Percentiles rank a stretch among this genome's conserved stretches.
Evolutionary conservation across 2,888 invertebrate species (phyloP).

Genomic region (Hyposoter didymator): DNA sequence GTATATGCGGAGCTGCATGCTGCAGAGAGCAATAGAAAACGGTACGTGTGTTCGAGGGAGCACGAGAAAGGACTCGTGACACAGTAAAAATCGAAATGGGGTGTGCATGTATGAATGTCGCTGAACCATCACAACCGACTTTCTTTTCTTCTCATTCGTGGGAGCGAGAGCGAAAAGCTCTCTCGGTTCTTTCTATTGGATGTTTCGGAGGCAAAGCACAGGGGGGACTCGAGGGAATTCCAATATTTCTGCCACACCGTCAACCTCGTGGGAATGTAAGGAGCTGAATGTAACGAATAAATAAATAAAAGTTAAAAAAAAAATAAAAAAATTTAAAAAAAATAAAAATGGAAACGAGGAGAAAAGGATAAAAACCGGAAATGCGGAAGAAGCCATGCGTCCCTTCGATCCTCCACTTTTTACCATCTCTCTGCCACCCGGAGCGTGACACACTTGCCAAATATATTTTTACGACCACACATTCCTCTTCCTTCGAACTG

Average conservation of each 20-base stretch:
- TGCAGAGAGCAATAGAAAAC: not conserved
- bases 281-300: conserved; percentile 52
- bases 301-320: conserved; percentile 33
- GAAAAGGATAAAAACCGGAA: conserved; percentile 35
- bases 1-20: not conserved
- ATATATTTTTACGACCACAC: conserved; percentile 24
- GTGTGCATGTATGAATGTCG: conserved; percentile 39
- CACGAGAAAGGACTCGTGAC: conserved; percentile 34
- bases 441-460: conserved; percentile 65
- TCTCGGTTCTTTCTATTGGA: conserved; percentile 38
- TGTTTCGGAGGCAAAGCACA: conserved; percentile 56
- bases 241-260: conserved; percentile 68
- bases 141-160: not conserved
- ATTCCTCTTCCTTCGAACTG: conserved; percentile 5
- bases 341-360: conserved; percentile 26
- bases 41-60: conserved; percentile 23
- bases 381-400: conserved; percentile 48
- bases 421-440: conserved; percentile 37
- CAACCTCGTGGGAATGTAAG: conserved; percentile 62
- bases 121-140: conserved; percentile 48
- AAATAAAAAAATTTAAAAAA: not conserved
- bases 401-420: conserved; percentile 11
- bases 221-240: conserved; percentile 67
- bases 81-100: conserved; percentile 54
- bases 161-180: no score